Evolutionary conservation across 2,113 vertebrate species (phyloP), one percentile per base, ranked within the genome.

Genomic region (Gavialis gangeticus): DNA sequence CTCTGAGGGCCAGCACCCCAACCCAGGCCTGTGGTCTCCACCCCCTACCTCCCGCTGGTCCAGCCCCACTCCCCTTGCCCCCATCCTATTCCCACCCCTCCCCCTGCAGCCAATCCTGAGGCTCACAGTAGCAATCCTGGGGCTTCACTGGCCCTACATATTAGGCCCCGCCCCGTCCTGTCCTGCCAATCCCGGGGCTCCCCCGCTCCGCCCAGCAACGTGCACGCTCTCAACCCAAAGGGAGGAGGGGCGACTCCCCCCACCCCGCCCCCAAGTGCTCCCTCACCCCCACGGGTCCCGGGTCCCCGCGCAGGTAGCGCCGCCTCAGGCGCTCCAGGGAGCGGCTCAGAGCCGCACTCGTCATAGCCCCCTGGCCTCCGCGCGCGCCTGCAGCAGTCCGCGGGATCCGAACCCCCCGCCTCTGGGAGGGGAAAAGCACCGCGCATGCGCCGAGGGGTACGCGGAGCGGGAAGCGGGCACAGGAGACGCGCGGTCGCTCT

Each of bases 381-480:
- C 2, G 55, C 4, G 25, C 16, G 16, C 4, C 27, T 4, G 76
- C 46, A 13, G 57, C n/a, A 57, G 10, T 22, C 12, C 46, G 46
- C 46, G 46, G 46, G 46, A 46, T 46, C 46, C 8, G 7, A 46
- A 9, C 46, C 46, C 37, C 46, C 46, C 7, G 46, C 46, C 46
- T 46, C 46, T 46, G 46, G 46, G 46, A 46, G 46, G n/a, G 63
- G 46, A 66, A 10, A 82, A 69, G 62, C 46, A n/a, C 46, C 6
- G 8, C 22, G 64, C 22, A 24, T 22, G 64, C 22, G 34, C 6
- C 0, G n/a, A 28, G 37, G 60, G 8, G 30, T 10, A 2, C 3
- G 1, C 10, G 8, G n/a, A 13, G 2, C n/a, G 2, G 28, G 25
- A 18, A 22, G 11, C 2, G 2, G 34, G 16, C 4, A 1, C 16